phyloP scores from a whole-genome alignment of 2,113 vertebrate species.

The Lepisosteus oculatus region DNA sequence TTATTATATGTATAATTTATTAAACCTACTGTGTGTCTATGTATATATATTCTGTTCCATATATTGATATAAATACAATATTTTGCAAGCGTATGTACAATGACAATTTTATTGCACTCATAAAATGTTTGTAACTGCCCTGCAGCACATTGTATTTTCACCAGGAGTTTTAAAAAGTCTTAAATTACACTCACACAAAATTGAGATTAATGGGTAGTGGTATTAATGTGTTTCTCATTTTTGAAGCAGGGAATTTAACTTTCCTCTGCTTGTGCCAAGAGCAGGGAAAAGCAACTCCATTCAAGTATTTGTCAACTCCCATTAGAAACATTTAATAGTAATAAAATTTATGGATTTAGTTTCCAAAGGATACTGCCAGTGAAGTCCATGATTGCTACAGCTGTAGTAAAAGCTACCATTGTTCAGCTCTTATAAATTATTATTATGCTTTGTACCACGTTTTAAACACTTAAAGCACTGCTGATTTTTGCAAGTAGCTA shows the following conservation, averaged over 20 bases:
- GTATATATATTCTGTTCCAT: no score
- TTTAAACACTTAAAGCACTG: slow-evolving; percentile 34
- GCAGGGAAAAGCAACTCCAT: slow-evolving; percentile 75
- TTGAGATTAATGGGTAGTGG: slow-evolving; percentile 81
- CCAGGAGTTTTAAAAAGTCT: slow-evolving; percentile 78
- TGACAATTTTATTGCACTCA: slow-evolving; percentile 80
- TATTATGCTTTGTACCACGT: slow-evolving; percentile 55
- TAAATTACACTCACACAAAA: slow-evolving; percentile 84
- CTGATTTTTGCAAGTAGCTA: slow-evolving; percentile 27
- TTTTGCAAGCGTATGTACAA: slow-evolving; percentile 53
- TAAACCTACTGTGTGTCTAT: no score
- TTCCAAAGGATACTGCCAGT: slow-evolving; percentile 87
- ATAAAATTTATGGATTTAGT: slow-evolving; percentile 88
- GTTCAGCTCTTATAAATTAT: slow-evolving; percentile 80
- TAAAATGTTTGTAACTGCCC: slow-evolving; percentile 87
- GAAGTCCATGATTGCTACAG: slow-evolving; percentile 74
- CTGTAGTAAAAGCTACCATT: slow-evolving; percentile 79
- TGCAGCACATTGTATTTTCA: slow-evolving; percentile 83
- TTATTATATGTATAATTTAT: no score
- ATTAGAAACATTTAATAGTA: slow-evolving; percentile 94
- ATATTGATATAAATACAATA: background rate
- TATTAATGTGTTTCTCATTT: slow-evolving; percentile 73
- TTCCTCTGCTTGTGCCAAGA: slow-evolving; percentile 73
- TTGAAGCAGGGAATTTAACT: slow-evolving; percentile 75
- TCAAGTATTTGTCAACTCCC: slow-evolving; percentile 97